Conservation (phyloP, 2,113 vertebrate species). For the Fregata magnificens region DNA sequence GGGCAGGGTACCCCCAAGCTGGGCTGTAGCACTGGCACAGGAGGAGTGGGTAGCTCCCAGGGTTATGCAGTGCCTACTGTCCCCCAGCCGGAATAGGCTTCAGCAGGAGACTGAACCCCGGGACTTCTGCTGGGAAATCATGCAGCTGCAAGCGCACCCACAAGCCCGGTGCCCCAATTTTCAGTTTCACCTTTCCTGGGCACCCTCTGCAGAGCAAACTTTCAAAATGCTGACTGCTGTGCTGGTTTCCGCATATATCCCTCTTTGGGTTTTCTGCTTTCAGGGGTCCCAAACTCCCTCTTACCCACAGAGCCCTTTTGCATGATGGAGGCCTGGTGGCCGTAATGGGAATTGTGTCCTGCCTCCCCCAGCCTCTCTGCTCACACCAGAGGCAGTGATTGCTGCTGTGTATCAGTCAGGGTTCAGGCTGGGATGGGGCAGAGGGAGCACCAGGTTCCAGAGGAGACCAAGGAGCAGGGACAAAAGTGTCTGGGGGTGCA, state of each 20-base stretch:
- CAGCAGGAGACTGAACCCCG: neutral
- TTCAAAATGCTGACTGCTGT: neutral
- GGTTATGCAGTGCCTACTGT: fast-evolving
- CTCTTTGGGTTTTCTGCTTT: neutral
- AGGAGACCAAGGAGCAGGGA: neutral
- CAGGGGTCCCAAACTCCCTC: neutral
- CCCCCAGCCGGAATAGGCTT: fast-evolving
- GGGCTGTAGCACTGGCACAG: neutral
- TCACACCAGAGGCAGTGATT: neutral
- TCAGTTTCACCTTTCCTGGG: neutral
- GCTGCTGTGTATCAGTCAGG: neutral
- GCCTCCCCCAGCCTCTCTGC: neutral
- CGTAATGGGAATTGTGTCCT: neutral
- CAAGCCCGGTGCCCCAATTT: neutral
- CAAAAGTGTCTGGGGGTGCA: neutral
- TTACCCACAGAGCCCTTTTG: neutral
- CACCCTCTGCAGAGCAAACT: neutral
- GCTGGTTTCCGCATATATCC: neutral
- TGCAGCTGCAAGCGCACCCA: fast-evolving
- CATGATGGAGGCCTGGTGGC: neutral
- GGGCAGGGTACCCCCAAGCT: neutral
- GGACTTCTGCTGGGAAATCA: neutral
- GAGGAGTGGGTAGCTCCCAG: neutral
- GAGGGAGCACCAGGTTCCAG: neutral
- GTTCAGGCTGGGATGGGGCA: neutral